Percentiles rank a stretch among this genome's conserved stretches.
Conservation (phyloP, 1,140 invertebrate genomes). For the Drosophila arawakana region DNA sequence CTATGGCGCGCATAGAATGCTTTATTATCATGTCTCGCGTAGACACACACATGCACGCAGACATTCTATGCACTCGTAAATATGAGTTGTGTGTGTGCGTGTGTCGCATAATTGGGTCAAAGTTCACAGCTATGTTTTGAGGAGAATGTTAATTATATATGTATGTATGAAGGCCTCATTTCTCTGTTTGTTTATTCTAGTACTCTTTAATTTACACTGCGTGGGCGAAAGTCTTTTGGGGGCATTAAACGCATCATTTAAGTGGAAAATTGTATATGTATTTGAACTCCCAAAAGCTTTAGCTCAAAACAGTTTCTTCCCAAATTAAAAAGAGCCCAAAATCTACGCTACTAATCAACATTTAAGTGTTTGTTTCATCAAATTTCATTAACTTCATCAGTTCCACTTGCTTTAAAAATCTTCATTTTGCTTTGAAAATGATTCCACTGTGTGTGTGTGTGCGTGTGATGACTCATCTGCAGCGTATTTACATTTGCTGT, state of each 20-base stretch:
- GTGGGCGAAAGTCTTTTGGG: conserved; percentile 41
- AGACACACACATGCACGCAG: conserved; percentile 2
- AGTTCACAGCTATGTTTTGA: conserved; percentile 49
- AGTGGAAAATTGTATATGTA: conserved; percentile 1
- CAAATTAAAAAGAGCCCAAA: no score
- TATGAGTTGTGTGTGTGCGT: conserved; percentile 31
- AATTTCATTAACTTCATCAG: conserved; percentile 11
- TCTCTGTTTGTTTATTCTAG: neutral
- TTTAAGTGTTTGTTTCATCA: conserved; percentile 3
- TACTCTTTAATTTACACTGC: conserved; percentile 7
- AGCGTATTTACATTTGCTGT: neutral
- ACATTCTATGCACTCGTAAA: conserved; percentile 19
- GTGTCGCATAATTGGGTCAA: conserved; percentile 50
- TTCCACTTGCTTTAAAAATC: conserved; percentile 5
- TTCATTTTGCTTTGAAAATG: neutral
- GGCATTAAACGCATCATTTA: conserved; percentile 34
- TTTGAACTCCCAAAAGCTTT: neutral
- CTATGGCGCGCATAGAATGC: conserved; percentile 15
- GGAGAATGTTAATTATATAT: conserved; percentile 43
- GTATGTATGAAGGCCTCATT: conserved; percentile 13
- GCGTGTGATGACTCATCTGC: conserved; percentile 22
- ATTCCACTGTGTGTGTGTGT: neutral
- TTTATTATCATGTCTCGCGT: conserved; percentile 40
- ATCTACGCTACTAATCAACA: neutral
- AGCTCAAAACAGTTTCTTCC: no score